Evolutionary conservation across 2,888 invertebrate genomes (phyloP), one percentile per base, ranked within the genome.

Genomic region (Tetanocera ferruginea): DNA sequence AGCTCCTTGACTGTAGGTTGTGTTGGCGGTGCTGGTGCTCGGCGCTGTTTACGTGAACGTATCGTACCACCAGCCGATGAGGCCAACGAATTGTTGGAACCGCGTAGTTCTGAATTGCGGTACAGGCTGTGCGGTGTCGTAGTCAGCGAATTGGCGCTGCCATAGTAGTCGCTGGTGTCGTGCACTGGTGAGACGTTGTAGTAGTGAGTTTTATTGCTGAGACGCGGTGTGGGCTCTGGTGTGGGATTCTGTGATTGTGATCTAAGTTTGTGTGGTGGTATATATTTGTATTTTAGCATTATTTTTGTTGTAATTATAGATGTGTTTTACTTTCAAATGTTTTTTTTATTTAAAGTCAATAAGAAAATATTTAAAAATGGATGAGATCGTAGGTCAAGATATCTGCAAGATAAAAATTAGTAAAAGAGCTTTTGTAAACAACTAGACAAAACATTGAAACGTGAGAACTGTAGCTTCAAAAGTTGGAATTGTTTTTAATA

Each of bases 251-350:
- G 85, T 72, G 86, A 86, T 78, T 83, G 82, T 72, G 86, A 85
- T 83, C 87, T 88, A 84, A 84, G 84, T 84, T 84, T 83, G 79
- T 85, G 85, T 74, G 86, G 85, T 76, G 86, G 85, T 85, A 87
- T 85, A 82, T 87, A 88, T 86, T 87, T 87, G 78, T 87, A 87
- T 85, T 88, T 88, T 80, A 88, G 82, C 88, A 88, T 87, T 83
- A 83, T 83, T 69, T 67, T 23, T n/a, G 14, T 2, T 73, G 55
- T 76, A 57, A 71, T 69, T 52, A 19, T 72, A 25, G 51, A 62
- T 28, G n/a, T 28, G n/a, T 1, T 43, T 52, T 9, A 37, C 14
- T 43, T 73, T 62, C 49, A 28, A 28, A 51, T 19, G 49, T 62
- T 51, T 51, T 5, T 43, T 70, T 17, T 62, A 2, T 23, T 31